phyloP scores from a whole-genome alignment of 1,140 invertebrate species.

The Drosophila cardini region DNA sequence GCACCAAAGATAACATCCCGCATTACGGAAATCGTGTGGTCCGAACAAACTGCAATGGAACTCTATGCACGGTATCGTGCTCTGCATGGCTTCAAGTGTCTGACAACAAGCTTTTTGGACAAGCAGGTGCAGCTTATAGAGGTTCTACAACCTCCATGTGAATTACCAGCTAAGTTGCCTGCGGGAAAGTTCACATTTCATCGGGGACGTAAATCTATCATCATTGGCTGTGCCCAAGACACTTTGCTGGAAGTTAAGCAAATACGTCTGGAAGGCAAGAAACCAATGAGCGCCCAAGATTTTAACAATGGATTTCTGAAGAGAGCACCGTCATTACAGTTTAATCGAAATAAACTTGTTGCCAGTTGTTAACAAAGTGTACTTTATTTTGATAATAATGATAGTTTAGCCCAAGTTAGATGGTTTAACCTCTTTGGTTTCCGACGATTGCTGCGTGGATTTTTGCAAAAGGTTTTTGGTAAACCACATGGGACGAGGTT shows the following conservation, averaged over 20 bases:
- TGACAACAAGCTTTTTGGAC: constrained; percentile 87
- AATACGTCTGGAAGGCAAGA: constrained; percentile 86
- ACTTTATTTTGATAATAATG: constrained; percentile 42
- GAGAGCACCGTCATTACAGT: constrained; percentile 68
- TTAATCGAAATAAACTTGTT: constrained; percentile 59
- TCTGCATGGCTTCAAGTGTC: constrained; percentile 87
- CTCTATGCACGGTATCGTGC: constrained; percentile 89
- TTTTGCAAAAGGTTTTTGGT: constrained; percentile 92
- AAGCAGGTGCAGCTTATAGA: constrained; percentile 87
- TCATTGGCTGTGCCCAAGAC: constrained; percentile 87
- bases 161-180: background rate
- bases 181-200: constrained; percentile 60
- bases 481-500: constrained; percentile 91
- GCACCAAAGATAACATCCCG: constrained; percentile 89
- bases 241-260: constrained; percentile 87
- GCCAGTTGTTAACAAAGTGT: constrained; percentile 45
- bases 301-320: constrained; percentile 90
- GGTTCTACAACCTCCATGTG: constrained; percentile 81
- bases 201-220: constrained; percentile 81
- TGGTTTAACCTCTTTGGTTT: constrained; percentile 89
- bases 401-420: constrained; percentile 88
- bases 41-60: constrained; percentile 86
- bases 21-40: constrained; percentile 88
- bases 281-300: constrained; percentile 87
- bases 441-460: constrained; percentile 88